Evolutionary conservation across 2,797 vertebrate genomes (phyloP).

Genomic region (Apodemus agrarius): DNA sequence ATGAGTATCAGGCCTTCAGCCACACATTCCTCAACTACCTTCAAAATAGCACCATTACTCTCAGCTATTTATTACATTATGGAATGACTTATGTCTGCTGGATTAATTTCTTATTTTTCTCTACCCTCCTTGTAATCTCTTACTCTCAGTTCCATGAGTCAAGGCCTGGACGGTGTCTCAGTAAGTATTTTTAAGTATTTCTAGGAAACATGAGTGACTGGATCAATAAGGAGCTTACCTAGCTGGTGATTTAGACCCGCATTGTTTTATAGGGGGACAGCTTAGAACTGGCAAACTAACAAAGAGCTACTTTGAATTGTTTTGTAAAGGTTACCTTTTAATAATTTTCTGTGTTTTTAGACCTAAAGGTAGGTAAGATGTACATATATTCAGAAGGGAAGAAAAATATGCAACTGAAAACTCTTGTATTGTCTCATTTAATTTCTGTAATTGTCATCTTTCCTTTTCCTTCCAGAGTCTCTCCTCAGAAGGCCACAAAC

Average conservation of each 20-base stretch:
- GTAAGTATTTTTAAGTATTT: constrained; percentile 55
- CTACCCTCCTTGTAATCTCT: not conserved
- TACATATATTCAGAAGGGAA: not conserved
- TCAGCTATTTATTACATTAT: constrained; percentile 47
- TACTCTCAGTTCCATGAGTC: not conserved
- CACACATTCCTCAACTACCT: not conserved
- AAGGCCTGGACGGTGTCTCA: not conserved
- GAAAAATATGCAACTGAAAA: constrained; percentile 1
- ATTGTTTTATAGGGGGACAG: not conserved
- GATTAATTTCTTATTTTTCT: constrained; percentile 11
- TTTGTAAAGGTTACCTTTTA: not conserved
- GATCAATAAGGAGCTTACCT: not conserved
- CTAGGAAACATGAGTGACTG: not conserved
- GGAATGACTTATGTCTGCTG: not conserved
- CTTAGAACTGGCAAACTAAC: not conserved
- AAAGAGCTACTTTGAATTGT: constrained; percentile 53
- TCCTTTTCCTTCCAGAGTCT: constrained; percentile 83
- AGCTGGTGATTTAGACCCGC: not conserved
- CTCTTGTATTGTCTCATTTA: constrained; percentile 4
- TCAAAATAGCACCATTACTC: not conserved
- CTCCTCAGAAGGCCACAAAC: constrained; percentile 64
- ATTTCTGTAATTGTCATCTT: constrained; percentile 60
- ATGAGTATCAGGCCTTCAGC: not conserved
- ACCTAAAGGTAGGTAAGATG: constrained; percentile 14
- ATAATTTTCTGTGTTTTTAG: constrained; percentile 34